Percentiles rank a stretch among this genome's conserved stretches.
phyloP scores from a whole-genome alignment of 2,113 vertebrate genomes.

The Centropristis striata region DNA sequence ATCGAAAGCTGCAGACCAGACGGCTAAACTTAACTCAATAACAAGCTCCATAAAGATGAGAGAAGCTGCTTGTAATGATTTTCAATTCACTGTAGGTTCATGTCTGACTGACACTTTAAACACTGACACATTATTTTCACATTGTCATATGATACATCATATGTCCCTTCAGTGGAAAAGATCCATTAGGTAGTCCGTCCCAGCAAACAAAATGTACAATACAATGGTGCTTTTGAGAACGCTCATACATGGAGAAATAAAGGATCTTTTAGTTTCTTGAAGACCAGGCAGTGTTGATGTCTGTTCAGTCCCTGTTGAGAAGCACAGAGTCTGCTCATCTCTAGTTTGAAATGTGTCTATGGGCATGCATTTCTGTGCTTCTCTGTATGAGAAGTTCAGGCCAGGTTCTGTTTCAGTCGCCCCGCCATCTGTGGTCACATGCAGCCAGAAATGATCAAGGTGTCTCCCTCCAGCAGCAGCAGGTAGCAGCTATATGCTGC shows the following conservation, averaged over 20 bases:
- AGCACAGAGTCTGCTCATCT: neutral
- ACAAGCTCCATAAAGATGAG: too few species aligned
- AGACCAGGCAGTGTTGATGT: neutral
- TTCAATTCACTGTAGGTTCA: neutral
- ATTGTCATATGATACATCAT: too few species aligned
- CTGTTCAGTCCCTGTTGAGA: neutral
- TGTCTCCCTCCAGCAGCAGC: slow-evolving; percentile 14
- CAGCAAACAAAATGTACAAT: neutral
- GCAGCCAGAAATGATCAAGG: slow-evolving; percentile 22
- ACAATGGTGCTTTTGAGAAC: neutral
- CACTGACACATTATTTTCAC: neutral
- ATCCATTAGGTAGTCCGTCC: neutral
- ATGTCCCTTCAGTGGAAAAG: too few species aligned
- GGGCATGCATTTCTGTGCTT: too few species aligned
- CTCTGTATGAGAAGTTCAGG: neutral
- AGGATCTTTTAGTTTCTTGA: neutral
- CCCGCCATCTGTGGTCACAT: slow-evolving; percentile 43
- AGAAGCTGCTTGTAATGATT: too few species aligned
- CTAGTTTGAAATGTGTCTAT: neutral
- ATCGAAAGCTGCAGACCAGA: too few species aligned
- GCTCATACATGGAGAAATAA: neutral
- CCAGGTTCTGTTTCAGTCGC: neutral
- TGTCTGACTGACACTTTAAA: too few species aligned
- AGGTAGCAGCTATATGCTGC: slow-evolving; percentile 3
- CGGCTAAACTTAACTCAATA: too few species aligned